Percentiles rank a stretch among this genome's conserved stretches.
Evolutionary conservation across 2,888 invertebrate species (phyloP).

Genomic region (Capitulum mitella): DNA sequence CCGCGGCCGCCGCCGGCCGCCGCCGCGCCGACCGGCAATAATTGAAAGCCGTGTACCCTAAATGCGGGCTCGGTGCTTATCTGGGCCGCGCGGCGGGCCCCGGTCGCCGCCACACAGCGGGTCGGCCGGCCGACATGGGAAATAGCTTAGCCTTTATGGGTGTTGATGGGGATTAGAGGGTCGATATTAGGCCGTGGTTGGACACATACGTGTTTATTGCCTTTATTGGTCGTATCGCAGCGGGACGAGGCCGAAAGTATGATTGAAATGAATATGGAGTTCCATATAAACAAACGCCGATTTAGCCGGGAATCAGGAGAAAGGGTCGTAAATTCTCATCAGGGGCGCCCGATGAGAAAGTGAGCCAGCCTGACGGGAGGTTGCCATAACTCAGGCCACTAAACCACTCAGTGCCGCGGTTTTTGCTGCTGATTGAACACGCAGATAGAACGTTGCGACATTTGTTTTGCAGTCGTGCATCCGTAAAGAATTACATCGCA

Average conservation of each 20-base stretch:
- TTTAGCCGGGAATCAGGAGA: neutral
- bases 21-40: neutral
- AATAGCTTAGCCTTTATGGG: constrained; percentile 3
- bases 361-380: neutral
- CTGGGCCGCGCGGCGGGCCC: neutral
- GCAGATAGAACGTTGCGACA: neutral
- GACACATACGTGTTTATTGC: neutral
- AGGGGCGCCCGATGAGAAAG: neutral
- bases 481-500: no score
- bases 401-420: neutral
- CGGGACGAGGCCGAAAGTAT: neutral
- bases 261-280: constrained; percentile 19
- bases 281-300: neutral
- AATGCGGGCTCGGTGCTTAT: constrained; percentile 18
- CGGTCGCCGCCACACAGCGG: neutral
- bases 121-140: neutral
- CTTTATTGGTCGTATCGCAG: constrained; percentile 17
- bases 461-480: neutral
- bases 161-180: neutral
- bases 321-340: neutral
- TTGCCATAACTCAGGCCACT: neutral
- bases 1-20: neutral
- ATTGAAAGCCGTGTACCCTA: constrained; percentile 15
- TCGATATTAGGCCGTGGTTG: neutral
- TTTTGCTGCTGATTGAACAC: neutral